These are phyloP conservation scores for Adelphocoris suturalis DNA, from an alignment of 2,888 invertebrate genomes.

Conservation along the genomic window DNA sequence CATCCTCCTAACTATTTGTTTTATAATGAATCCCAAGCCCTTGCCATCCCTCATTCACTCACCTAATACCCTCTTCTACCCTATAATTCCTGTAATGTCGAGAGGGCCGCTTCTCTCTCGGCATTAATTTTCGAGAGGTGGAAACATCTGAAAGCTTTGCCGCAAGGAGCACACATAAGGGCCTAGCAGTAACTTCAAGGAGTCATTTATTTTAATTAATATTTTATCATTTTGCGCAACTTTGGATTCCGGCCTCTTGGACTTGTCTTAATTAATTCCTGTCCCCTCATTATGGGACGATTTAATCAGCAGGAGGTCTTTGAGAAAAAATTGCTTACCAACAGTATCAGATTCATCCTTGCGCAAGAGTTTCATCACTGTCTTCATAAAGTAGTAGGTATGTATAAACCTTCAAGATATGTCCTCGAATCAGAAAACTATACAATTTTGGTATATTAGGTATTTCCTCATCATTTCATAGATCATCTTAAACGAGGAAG, in stretches of 20 bases:
- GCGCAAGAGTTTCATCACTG: background rate
- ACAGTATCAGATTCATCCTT: background rate
- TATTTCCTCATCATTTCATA: no score
- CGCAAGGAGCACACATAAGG: conserved; percentile 52
- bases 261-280: conserved; percentile 65
- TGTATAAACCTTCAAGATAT: no score
- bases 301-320: conserved; percentile 44
- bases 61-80: conserved; percentile 60
- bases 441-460: no score
- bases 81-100: conserved; percentile 60
- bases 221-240: conserved; percentile 70
- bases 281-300: conserved; percentile 55
- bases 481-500: no score
- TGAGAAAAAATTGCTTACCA: background rate
- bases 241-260: conserved; percentile 61
- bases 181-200: conserved; percentile 54
- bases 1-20: conserved; percentile 68
- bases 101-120: conserved; percentile 59
- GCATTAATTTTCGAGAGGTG: conserved; percentile 64
- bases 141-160: conserved; percentile 57
- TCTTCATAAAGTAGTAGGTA: no score
- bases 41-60: conserved; percentile 51
- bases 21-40: conserved; percentile 62
- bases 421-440: no score
- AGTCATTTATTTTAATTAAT: conserved; percentile 70